Evolutionary conservation across 2,888 invertebrate genomes (phyloP).

Genomic region (Ceraclea dissimilis): DNA sequence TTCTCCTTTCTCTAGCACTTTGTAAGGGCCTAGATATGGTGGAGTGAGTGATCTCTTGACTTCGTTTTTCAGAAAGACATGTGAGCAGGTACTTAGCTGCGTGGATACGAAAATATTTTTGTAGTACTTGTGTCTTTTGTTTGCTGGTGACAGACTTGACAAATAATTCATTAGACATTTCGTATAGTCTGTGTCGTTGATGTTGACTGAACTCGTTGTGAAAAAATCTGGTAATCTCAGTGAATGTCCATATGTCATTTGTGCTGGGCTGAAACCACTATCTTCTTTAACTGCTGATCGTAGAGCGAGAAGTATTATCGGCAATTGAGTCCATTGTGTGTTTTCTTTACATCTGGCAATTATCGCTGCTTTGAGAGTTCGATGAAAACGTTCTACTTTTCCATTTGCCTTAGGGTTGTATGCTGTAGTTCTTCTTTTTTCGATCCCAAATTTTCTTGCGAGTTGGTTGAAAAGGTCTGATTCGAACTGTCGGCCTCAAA

Average conservation of each 20-base stretch:
- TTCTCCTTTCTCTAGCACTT: neutral
- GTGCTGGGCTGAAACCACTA: conserved; percentile 27
- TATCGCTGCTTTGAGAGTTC: conserved; percentile 26
- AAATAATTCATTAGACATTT: neutral
- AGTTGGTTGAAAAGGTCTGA: conserved; percentile 20
- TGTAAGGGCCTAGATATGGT: neutral
- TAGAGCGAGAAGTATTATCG: conserved; percentile 29
- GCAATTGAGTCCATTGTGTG: conserved; percentile 27
- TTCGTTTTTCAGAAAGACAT: conserved; percentile 3
- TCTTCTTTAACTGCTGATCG: conserved; percentile 26
- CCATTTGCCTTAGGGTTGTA: conserved; percentile 26
- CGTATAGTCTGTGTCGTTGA: neutral
- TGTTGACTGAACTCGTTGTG: too few relatives aligned
- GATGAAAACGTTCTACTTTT: conserved; percentile 25
- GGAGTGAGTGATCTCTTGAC: neutral
- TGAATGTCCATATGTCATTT: conserved; percentile 27
- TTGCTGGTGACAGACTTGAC: neutral
- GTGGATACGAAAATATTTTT: neutral
- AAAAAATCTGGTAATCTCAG: conserved; percentile 28
- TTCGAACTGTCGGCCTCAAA: conserved; percentile 25
- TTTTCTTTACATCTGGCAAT: conserved; percentile 11
- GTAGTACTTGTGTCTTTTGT: neutral
- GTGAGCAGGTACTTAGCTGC: neutral
- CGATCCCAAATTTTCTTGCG: conserved; percentile 22
- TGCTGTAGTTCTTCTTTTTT: conserved; percentile 23